Base-by-base conservation (phyloP, 2,113 vertebrate species). In the Felis chaus region DNA sequence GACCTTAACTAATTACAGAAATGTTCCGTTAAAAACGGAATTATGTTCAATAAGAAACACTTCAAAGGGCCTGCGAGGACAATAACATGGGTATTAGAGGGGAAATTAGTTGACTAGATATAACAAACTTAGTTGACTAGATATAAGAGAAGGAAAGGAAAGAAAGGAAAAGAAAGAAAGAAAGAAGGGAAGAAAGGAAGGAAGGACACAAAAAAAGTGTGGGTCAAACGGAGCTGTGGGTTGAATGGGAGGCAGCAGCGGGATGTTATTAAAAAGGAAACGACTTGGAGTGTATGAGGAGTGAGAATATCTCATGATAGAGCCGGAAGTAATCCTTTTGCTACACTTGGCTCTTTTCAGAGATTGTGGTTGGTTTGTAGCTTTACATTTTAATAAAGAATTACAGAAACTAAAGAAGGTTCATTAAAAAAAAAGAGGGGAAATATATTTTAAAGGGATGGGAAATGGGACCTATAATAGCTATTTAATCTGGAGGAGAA, bases 401-500 rank as follows among this genome's bases (percentile, higher is more conserved):
- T 88, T 94, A 93, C 71, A 63, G 92, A 97, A 97, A 96, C 95
- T 94, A 92, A 96, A 93, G 94, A 91, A 65, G 61, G 31, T 69
- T 97, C 95, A 61, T 96, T 96, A 13, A 23, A 53, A 81, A 91
- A 91, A 76, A 82, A 93, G 87, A 96, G 93, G 84, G 71, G 83
- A 94, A 96, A 80, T 97, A 73, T 71, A 81, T 97, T 97, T 97
- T 94, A 98, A 96, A 80, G 85, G 76, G 57, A 86, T 95, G 73
- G 94, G 94, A 97, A 98, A 81, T 97, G 95, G 61, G 68, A 96
- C 93, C 92, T 88, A 80, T 53, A 96, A 96, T 94, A 69, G 85
- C 74, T 96, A 61, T 98, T 97, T 98, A 97, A 97, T 97, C 91
- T 95, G 96, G 95, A 94, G 94, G 80, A 96, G 96, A 97, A 84